Base-by-base conservation (phyloP, 2,113 vertebrate species). In the Porphyrio hochstetteri region DNA sequence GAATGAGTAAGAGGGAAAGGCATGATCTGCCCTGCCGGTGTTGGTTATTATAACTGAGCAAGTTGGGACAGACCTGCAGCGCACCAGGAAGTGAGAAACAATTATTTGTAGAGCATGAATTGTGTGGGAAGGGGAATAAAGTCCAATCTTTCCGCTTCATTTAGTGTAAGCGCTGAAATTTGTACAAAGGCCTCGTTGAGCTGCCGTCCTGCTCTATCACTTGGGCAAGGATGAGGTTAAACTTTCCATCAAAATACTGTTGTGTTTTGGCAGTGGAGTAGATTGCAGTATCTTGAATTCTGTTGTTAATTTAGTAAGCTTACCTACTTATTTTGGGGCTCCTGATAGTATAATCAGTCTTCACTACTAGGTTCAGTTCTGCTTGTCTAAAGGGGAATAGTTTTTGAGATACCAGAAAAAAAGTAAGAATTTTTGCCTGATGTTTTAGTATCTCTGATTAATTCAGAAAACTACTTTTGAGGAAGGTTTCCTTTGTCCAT, bases 61-160 rank as follows among this genome's bases (percentile, higher is more conserved):
- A 93, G 96, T 65, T 90, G 61, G 70, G 88, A 82, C 91, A 93
- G 95, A 68, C 29, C 68, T 31, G 33, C 60, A 27, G 31, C 35
- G 75, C 69, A 96, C 77, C 83, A 93, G 96, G 95, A 97, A 95
- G 77, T 93, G 68, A 86, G 88, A 90, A 67, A 31, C 53, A 82
- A 59, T 92, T 86, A 65, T 92, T 82, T 94, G 70, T 84, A 77
- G 88, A 81, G 57, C 52, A 59, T 93, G 70, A 95, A 79, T 92
- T 94, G 92, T 85, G 83, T 94, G 69, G 74, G 91, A 94, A 92
- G 83, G 65, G 79, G 65, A 82, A 93, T 60, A 55, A 92, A 93
- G 86, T 93, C 88, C 81, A 93, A 59, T 92, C 77, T 91, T 94
- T 89, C 81, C 3, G 13, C 83, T 92, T 92, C 75, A 64, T 92